Evolutionary conservation across 2,113 vertebrate species (phyloP).

Genomic region (Hippoglossus stenolepis): DNA sequence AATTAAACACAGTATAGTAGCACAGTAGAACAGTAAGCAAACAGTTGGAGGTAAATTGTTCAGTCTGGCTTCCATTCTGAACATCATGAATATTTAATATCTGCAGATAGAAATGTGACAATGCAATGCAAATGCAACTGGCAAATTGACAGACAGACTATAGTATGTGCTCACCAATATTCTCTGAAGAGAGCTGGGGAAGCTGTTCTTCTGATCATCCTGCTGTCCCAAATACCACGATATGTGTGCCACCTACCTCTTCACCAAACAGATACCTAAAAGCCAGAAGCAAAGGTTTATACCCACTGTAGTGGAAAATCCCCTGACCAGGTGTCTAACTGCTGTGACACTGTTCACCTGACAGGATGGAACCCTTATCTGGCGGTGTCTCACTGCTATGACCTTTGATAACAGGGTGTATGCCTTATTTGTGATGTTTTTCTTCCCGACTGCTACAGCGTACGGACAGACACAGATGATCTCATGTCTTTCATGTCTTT

Average conservation of each 20-base stretch:
- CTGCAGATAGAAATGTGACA: not conserved
- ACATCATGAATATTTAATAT: not conserved
- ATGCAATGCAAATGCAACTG: not conserved
- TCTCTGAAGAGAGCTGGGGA: conserved; percentile 81
- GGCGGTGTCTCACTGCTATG: no score
- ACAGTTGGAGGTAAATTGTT: not conserved
- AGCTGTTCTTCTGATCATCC: conserved; percentile 65
- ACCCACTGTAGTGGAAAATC: no score
- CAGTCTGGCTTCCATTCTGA: not conserved
- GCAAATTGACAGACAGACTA: not conserved
- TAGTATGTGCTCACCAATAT: conserved; percentile 69
- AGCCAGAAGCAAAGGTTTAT: not conserved
- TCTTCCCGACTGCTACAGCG: no score
- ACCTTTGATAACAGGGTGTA: no score
- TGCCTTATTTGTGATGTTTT: no score
- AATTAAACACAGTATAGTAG: not conserved
- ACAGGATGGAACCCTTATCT: no score
- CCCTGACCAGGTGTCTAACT: no score
- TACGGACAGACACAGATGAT: no score
- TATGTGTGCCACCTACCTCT: conserved; percentile 77
- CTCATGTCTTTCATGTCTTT: no score
- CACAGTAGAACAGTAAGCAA: not conserved
- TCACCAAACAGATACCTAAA: conserved; percentile 87
- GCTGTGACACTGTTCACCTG: no score
- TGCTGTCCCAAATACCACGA: conserved; percentile 84